These are phyloP conservation scores for Callopanchax toddi DNA, from an alignment of 2,113 vertebrate genomes.

Conservation along the genomic window DNA sequence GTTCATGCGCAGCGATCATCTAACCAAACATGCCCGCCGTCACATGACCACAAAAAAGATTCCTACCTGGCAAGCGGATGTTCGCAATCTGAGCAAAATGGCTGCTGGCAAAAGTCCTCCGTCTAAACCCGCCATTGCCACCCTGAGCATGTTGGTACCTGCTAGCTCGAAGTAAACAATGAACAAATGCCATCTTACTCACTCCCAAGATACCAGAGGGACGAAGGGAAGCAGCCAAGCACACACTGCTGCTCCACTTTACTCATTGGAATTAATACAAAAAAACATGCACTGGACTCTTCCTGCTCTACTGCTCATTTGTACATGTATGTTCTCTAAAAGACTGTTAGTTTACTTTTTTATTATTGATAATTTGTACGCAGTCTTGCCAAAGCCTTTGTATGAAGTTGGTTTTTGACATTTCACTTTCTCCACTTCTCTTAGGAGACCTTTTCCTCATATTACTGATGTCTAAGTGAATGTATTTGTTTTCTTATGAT, in stretches of 20 bases:
- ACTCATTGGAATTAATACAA: slow-evolving; percentile 64
- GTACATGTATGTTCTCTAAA: slow-evolving; percentile 69
- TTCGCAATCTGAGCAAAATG: slow-evolving; percentile 86
- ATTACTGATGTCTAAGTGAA: slow-evolving; percentile 62
- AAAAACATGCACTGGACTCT: slow-evolving; percentile 82
- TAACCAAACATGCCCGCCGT: slow-evolving; percentile 94
- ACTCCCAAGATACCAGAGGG: slow-evolving; percentile 51
- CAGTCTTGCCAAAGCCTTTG: slow-evolving; percentile 84
- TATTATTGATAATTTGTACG: slow-evolving; percentile 71
- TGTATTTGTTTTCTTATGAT: slow-evolving; percentile 71
- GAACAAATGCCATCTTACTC: slow-evolving; percentile 46
- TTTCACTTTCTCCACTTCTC: slow-evolving; percentile 45
- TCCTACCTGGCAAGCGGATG: slow-evolving; percentile 93
- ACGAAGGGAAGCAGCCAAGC: slow-evolving; percentile 64
- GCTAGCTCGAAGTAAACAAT: slow-evolving; percentile 68
- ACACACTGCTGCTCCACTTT: slow-evolving; percentile 68
- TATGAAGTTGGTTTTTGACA: slow-evolving; percentile 75
- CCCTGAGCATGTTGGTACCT: slow-evolving; percentile 82
- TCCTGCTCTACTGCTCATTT: slow-evolving; percentile 72
- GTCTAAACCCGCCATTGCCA: slow-evolving; percentile 67
- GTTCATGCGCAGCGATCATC: slow-evolving; percentile 98
- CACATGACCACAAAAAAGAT: slow-evolving; percentile 91
- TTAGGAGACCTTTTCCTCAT: slow-evolving; percentile 46
- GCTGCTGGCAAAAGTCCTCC: slow-evolving; percentile 73
- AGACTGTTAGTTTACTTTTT: slow-evolving; percentile 76